Evolutionary conservation across 2,113 vertebrate species (phyloP).

Genomic region (Lutjanus erythropterus): DNA sequence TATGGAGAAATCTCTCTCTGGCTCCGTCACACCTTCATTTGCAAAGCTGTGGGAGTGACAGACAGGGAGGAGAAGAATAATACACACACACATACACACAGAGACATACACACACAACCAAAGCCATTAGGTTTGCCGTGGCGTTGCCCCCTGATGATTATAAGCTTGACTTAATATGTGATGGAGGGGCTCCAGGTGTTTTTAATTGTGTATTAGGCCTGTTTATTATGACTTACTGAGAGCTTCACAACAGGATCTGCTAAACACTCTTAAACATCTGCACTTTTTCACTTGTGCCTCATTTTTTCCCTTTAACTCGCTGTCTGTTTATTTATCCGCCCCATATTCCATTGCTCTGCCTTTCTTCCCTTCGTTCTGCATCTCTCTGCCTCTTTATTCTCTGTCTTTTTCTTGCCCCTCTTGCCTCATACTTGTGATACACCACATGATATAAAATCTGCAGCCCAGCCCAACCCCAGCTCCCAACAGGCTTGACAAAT

Average conservation of each 20-base stretch:
- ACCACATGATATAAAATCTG: constrained; percentile 23
- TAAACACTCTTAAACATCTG: constrained; percentile 59
- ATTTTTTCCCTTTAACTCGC: constrained; percentile 17
- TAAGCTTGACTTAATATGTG: constrained; percentile 63
- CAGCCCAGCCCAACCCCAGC: constrained; percentile 5
- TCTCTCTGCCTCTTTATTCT: neutral
- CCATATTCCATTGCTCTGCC: constrained; percentile 7
- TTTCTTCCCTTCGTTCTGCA: neutral
- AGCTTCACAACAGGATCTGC: constrained; percentile 53
- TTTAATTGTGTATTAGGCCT: constrained; percentile 64
- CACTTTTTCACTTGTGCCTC: constrained; percentile 16
- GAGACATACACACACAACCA: constrained; percentile 33
- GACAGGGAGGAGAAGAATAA: constrained; percentile 28
- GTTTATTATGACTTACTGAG: constrained; percentile 71
- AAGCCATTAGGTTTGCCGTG: constrained; percentile 32
- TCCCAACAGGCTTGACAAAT: constrained; percentile 8
- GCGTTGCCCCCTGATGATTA: constrained; percentile 47
- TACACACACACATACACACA: constrained; percentile 27
- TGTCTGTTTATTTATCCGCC: constrained; percentile 39
- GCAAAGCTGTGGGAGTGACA: constrained; percentile 61
- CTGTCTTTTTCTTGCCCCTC: constrained; percentile 6
- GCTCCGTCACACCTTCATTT: constrained; percentile 69
- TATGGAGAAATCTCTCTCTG: constrained; percentile 47
- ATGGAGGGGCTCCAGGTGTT: constrained; percentile 73
- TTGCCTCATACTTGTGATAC: constrained; percentile 20